Evolutionary conservation across 2,113 vertebrate genomes (phyloP), one percentile per base, ranked within the genome.

Genomic region (Orycteropus afer): DNA sequence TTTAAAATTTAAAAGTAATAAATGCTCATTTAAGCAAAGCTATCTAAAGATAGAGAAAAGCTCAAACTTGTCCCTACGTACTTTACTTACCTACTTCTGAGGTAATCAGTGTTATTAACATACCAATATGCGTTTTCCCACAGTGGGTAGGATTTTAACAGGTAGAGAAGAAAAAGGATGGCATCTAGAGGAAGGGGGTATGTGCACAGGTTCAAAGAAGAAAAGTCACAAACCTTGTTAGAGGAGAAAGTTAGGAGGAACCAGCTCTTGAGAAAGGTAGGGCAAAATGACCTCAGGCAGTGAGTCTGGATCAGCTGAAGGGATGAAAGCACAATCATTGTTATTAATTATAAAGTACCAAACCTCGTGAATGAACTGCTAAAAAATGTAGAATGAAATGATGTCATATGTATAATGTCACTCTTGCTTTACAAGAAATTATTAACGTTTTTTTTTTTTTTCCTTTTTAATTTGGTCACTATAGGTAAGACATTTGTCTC

Each of bases 371-470:
- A 23, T 63, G 57, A 88, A 34, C 53, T 49, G 7, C 55, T 82
- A 9, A 2, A 42, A 78, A 55, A 85, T 45, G 67, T 14, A 63
- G 40, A 84, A 65, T 71, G 27, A 40, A 47, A 59, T 79, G 12
- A 10, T 27, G 27, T 49, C 32, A 32, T 47, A 47, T 47, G 42
- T 49, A 23, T 86, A 40, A 80, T 53, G 22, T 53, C 32, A 51
- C 61, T 65, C 7, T 7, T 79, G 15, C 34, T 87, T 82, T 95
- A 74, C 78, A 89, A 27, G 37, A 93, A 89, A 82, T 61, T 57
- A 47, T 67, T 81, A 13, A 83, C 71, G 32, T 51, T 34, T 91
- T 89, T 51, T 25, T 17, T 20, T n/a, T n/a, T n/a, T n/a, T n/a
- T n/a, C 7, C 51, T 59, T 59, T 59, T 59, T 59, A 45, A 32